These are phyloP conservation scores for Pseudoips prasinana DNA, from an alignment of 2,888 invertebrate species.

Conservation along the genomic window DNA sequence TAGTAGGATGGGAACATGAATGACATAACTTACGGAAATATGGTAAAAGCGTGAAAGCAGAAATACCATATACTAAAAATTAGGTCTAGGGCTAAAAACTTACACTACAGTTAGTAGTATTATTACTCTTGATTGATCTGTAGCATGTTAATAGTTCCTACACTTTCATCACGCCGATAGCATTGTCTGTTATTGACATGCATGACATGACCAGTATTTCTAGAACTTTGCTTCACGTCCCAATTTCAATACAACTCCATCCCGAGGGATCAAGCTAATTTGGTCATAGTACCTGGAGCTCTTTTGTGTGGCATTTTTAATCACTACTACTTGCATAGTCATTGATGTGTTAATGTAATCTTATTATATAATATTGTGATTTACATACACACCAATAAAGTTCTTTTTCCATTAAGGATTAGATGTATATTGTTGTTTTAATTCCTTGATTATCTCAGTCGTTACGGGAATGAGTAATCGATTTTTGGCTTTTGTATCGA, in stretches of 20 bases:
- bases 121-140: conserved; percentile 15
- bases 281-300: conserved; percentile 24
- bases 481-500: conserved; percentile 33
- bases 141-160: conserved; percentile 30
- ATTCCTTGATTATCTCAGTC: conserved; percentile 29
- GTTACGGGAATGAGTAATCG: conserved; percentile 46
- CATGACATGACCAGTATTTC: conserved; percentile 9
- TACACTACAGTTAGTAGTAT: no score
- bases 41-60: no score
- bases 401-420: conserved; percentile 7
- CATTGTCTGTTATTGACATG: conserved; percentile 29
- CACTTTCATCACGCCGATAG: conserved; percentile 31
- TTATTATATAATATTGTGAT: conserved; percentile 5
- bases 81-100: no score
- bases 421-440: conserved; percentile 19
- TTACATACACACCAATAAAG: conserved; percentile 1
- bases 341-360: conserved; percentile 33
- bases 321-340: conserved; percentile 44
- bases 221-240: background rate
- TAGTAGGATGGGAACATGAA: no score
- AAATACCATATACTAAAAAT: no score
- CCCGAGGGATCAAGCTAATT: conserved; percentile 24
- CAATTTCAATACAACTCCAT: conserved; percentile 1
- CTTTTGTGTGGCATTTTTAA: conserved; percentile 51
- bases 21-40: no score